phyloP scores from a whole-genome alignment of 1,140 invertebrate genomes.

The Pseudachorutes palmiensis region DNA sequence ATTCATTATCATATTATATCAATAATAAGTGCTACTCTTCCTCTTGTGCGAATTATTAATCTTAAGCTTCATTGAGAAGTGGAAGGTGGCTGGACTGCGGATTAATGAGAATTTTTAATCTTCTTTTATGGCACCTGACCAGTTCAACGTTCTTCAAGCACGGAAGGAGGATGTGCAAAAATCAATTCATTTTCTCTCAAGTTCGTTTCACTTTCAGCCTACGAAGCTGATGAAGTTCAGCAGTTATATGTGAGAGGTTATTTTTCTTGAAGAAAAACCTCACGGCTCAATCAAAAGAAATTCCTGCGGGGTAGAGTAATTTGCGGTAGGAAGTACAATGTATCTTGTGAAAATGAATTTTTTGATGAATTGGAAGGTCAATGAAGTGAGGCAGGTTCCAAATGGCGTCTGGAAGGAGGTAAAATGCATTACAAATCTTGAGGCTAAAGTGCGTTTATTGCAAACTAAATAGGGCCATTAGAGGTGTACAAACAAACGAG shows the following conservation, averaged over 20 bases:
- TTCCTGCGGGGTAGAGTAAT: background rate
- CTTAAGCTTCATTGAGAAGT: background rate
- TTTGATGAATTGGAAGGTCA: no score
- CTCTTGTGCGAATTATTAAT: background rate
- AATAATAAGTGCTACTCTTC: background rate
- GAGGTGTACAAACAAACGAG: background rate
- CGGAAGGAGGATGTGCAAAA: background rate
- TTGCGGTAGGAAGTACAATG: no score
- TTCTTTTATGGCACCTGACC: conserved; percentile 9
- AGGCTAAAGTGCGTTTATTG: background rate
- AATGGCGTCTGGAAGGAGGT: background rate
- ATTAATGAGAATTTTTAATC: conserved; percentile 5
- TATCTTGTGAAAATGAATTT: no score
- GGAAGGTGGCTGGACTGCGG: background rate
- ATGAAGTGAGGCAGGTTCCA: background rate
- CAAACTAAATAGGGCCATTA: background rate
- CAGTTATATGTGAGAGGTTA: background rate
- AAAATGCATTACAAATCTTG: background rate
- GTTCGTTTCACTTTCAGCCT: conserved; percentile 1
- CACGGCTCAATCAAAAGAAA: background rate
- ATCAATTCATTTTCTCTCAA: background rate
- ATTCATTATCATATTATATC: conserved; percentile 6
- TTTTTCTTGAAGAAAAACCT: background rate
- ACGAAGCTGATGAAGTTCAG: background rate
- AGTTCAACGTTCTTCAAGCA: background rate